Evolutionary conservation across 2,888 invertebrate genomes (phyloP).

Genomic region (Drosophila mettleri): DNA sequence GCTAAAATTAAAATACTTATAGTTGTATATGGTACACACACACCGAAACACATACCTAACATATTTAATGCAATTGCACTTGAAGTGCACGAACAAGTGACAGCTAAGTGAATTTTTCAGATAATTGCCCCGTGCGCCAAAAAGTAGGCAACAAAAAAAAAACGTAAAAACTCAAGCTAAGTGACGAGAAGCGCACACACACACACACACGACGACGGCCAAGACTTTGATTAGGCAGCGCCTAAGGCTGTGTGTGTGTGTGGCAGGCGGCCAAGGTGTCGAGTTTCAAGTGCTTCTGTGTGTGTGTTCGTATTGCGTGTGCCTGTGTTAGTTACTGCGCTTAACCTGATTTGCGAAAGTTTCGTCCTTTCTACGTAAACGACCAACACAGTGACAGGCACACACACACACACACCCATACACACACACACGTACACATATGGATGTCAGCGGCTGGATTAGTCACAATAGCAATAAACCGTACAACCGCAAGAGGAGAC

Average conservation of each 20-base stretch:
- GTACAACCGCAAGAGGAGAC: conserved; percentile 47
- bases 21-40: conserved; percentile 8
- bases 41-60: conserved; percentile 14
- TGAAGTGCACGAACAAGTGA: conserved; percentile 51
- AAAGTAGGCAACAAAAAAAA: conserved; percentile 39
- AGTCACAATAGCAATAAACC: conserved; percentile 41
- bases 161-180: conserved; percentile 19
- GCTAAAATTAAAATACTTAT: conserved; percentile 52
- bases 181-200: conserved; percentile 14
- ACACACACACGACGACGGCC: conserved; percentile 18
- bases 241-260: conserved; percentile 24
- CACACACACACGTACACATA: conserved; percentile 48
- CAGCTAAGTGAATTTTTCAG: conserved; percentile 69
- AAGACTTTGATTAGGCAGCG: conserved; percentile 37
- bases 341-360: conserved; percentile 75
- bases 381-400: conserved; percentile 9
- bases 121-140: conserved; percentile 56
- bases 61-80: conserved; percentile 72
- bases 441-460: conserved; percentile 58
- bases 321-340: conserved; percentile 36
- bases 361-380: conserved; percentile 53
- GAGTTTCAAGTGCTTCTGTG: conserved; percentile 29
- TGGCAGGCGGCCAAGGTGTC: conserved; percentile 48
- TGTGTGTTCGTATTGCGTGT: background rate
- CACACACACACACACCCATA: conserved; percentile 17